Evolutionary conservation across 2,797 vertebrate genomes (phyloP).

Genomic region (Melanotaenia pygmaea): DNA sequence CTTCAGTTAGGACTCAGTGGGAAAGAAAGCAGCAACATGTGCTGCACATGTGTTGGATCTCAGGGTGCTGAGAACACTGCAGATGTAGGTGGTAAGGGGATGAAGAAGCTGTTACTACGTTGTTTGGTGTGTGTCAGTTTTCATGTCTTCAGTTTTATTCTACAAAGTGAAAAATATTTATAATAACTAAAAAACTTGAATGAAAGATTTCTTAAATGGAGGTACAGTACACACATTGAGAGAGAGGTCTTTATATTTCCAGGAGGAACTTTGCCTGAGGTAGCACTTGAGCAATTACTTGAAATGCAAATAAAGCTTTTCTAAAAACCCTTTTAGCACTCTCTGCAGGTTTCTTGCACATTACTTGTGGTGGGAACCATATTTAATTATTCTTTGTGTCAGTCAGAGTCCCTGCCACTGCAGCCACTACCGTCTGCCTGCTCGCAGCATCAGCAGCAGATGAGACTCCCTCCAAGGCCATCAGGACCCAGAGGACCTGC

Average conservation of each 20-base stretch:
- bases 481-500: conserved; percentile 38
- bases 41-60: too few species aligned
- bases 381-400: conserved; percentile 68
- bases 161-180: too few species aligned
- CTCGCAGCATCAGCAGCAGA: conserved; percentile 32
- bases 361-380: conserved; percentile 36
- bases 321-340: conserved; percentile 31
- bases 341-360: conserved; percentile 34
- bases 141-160: too few species aligned
- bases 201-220: too few species aligned
- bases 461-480: conserved; percentile 23
- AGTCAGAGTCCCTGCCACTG: conserved; percentile 37
- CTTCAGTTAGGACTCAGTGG: too few species aligned
- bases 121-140: too few species aligned
- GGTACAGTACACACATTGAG: too few species aligned
- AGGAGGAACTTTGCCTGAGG: conserved; percentile 10
- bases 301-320: conserved; percentile 32
- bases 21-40: too few species aligned
- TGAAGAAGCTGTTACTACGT: too few species aligned
- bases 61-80: too few species aligned
- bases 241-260: too few species aligned
- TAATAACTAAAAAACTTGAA: too few species aligned
- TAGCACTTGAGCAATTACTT: conserved; percentile 31
- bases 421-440: conserved; percentile 19
- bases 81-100: not conserved